Percentiles rank a stretch among this genome's conserved stretches.
Evolutionary conservation across 2,797 vertebrate genomes (phyloP).

Genomic region (Falco novaeseelandiae): DNA sequence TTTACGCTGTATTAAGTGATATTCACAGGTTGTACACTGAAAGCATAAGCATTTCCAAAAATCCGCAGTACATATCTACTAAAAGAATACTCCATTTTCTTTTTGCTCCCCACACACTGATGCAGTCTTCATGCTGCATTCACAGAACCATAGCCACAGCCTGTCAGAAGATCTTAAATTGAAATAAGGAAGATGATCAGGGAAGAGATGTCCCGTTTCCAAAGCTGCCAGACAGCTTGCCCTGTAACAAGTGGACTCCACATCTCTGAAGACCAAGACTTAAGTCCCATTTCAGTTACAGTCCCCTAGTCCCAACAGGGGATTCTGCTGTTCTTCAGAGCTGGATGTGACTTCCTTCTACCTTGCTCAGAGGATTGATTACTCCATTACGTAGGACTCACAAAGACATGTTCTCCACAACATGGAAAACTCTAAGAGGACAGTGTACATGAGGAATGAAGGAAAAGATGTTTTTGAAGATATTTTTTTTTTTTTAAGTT

Average conservation of each 20-base stretch:
- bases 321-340: background rate
- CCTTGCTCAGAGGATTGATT: background rate
- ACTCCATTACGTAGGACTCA: background rate
- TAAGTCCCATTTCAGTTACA: background rate
- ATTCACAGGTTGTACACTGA: background rate
- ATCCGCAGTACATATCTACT: background rate
- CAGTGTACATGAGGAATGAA: accelerated
- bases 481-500: background rate
- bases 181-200: background rate
- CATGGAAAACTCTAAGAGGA: background rate
- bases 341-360: background rate
- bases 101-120: background rate
- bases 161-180: background rate
- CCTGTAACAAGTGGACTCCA: background rate
- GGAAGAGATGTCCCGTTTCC: background rate
- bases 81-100: background rate
- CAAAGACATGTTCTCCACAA: background rate
- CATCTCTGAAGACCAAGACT: background rate
- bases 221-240: background rate
- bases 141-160: background rate
- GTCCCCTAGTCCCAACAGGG: background rate
- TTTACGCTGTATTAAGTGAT: background rate
- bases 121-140: background rate
- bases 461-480: background rate
- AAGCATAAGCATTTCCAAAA: background rate